Evolutionary conservation across 2,888 invertebrate genomes (phyloP), one percentile per base, ranked within the genome.

Genomic region (Fissipunctia ypsillon): DNA sequence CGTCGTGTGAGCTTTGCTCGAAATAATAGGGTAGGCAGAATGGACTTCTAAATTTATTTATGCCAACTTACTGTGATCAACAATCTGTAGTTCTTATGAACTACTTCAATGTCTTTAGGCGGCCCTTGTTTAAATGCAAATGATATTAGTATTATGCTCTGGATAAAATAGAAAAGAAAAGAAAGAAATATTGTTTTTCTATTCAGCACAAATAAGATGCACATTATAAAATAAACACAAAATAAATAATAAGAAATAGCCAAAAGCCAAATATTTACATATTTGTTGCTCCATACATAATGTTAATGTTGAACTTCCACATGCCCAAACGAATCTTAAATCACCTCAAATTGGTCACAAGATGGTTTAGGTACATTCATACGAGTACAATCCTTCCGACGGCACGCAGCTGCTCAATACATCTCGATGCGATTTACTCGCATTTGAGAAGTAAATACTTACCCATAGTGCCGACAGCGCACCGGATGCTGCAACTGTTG

Each of bases 401-500:
- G 19, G 31, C 22, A 70, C 31, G 16, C 57, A 35, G 35, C 35
- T 35, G 3, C n/a, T n/a, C 70, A 59, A 60, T 31, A 43, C 48
- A 35, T 57, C 22, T 41, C 25, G 31, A 16, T 31, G 31, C 12
- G 75, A 74, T 64, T 28, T 75, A 65, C 19, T 35, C 10, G n/a
- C 52, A 19, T 41, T 54, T 22, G 12, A 52, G 35, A 35, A 35
- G 35, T 59, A 16, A n/a, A 14, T 14, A 43, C 56, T 22, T 38
- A 45, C 38, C 10, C 1, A 4, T 12, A 35, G 16, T 50, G 48
- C 22, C 12, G 41, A 10, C 16, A 38, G 43, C 19, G 25, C 12
- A 14, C 14, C 25, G 4, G 35, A 48, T 19, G 48, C 41, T 65
- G 50, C 57, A 12, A 7, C 50, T 60, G 0, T 22, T 22, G 59